Evolutionary conservation across 2,113 vertebrate species (phyloP).

Genomic region (Chamaetylas fuelleborni): DNA sequence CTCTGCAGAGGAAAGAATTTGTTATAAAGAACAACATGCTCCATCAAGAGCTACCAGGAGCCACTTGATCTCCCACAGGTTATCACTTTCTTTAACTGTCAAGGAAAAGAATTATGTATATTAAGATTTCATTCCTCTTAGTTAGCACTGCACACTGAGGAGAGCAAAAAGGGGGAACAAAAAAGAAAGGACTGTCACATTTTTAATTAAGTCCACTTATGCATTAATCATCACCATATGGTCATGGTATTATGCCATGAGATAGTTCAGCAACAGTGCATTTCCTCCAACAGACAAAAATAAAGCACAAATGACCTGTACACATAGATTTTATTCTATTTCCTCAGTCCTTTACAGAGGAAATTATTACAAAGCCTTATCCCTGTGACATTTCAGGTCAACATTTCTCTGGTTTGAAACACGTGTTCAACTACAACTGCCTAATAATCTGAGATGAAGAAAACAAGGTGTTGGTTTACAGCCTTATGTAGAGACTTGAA

Average conservation of each 20-base stretch:
- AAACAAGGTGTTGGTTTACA: background rate
- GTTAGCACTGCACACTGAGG: background rate
- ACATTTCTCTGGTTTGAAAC: background rate
- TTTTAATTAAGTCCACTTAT: background rate
- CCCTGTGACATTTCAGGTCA: background rate
- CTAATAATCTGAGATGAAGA: background rate
- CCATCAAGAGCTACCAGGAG: background rate
- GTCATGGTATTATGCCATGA: background rate
- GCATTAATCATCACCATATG: background rate
- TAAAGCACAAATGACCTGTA: background rate
- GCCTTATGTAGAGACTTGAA: background rate
- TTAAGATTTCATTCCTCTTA: background rate
- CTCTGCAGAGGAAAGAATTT: background rate
- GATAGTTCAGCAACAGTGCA: background rate
- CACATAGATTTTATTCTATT: background rate
- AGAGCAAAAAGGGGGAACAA: accelerated
- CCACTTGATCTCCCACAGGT: background rate
- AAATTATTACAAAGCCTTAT: background rate
- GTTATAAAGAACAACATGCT: background rate
- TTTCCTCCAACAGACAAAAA: background rate
- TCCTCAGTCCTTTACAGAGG: background rate
- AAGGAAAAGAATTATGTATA: background rate
- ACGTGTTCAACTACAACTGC: background rate
- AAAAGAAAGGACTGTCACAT: background rate
- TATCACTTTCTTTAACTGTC: background rate